Percentiles rank a stretch among this genome's conserved stretches.
Evolutionary conservation across 2,797 vertebrate genomes (phyloP).

Genomic region (Odontamblyopus rebecca): DNA sequence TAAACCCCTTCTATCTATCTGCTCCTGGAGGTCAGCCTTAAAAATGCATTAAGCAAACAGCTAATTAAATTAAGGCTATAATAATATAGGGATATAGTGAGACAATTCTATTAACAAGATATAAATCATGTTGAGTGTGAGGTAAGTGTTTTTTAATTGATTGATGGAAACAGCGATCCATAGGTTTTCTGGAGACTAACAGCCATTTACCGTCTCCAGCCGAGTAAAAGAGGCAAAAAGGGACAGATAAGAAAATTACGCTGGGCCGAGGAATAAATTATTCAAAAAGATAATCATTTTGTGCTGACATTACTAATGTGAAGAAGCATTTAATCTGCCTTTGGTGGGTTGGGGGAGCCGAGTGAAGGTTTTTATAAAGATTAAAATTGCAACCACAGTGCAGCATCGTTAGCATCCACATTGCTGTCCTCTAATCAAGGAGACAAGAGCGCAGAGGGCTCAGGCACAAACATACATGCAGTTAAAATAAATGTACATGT

Average conservation of each 20-base stretch:
- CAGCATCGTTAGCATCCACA: constrained; percentile 54
- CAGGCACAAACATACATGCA: not conserved
- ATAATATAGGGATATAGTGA: constrained; percentile 99
- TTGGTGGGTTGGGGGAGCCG: constrained; percentile 68
- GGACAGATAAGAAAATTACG: constrained; percentile 91
- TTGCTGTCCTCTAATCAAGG: constrained; percentile 60
- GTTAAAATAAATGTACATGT: not conserved
- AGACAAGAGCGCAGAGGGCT: constrained; percentile 28
- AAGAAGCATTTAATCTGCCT: constrained; percentile 97
- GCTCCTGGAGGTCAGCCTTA: constrained; percentile 90
- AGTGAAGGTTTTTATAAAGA: constrained; percentile 79
- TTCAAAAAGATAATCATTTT: constrained; percentile 98
- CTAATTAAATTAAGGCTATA: constrained; percentile 99
- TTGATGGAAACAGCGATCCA: constrained; percentile 95
- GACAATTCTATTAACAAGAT: constrained; percentile 99
- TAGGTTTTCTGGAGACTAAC: constrained; percentile 89
- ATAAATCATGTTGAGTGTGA: constrained; percentile 99
- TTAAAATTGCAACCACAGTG: constrained; percentile 73
- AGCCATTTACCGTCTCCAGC: constrained; percentile 89
- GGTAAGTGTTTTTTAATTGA: constrained; percentile 99
- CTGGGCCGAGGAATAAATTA: constrained; percentile 89
- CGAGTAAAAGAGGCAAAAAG: constrained; percentile 86
- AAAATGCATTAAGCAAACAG: constrained; percentile 93
- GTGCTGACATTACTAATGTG: constrained; percentile 99
- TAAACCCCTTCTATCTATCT: constrained; percentile 75